Base-by-base conservation (phyloP, 2,797 vertebrate species). In the Thamnophis elegans region DNA sequence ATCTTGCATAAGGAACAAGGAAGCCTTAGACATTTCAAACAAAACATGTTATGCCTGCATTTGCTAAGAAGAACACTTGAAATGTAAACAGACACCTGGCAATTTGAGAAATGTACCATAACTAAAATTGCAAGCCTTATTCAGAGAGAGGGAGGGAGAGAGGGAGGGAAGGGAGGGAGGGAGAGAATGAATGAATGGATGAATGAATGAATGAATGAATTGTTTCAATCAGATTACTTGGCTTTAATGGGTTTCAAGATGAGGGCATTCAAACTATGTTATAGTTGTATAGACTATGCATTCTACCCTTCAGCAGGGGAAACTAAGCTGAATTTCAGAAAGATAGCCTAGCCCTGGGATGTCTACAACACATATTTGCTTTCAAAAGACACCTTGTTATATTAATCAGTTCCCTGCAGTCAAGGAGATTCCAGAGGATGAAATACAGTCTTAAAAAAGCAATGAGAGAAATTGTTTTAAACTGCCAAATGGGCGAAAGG, bases 11-110 rank as follows among this genome's bases (percentile, higher is more conserved):
- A 90, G 65, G 1, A 92, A 95, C 0, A 0, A 91, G 93, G 89
- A 96, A 95, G 90, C 0, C 0, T 85, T 36, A 60, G 91, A 89
- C 26, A 78, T 92, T 92, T 92, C 87, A 91, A 87, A 36, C 94
- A 91, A 92, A 96, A 92, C 16, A 56, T 95, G 91, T 90, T 87
- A 82, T 85, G 91, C 42, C 9, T 73, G 93, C 56, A 65, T 91
- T 94, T 90, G 16, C 1, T 86, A 90, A 32, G 36, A 3, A 0
- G 0, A 82, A 54, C 62, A 93, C 87, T 68, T 18, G 25, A 93
- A 90, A 91, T 88, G 55, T 87, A 94, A 86, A 36, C 28, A 3
- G 93, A 90, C 28, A 93, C 86, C 62, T 93, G 16, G 1, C 87
- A 90, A 2, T 0, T 87, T 93, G 89, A 92, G 89, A 92, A 90